These are phyloP conservation scores for Platysteira castanea DNA, from an alignment of 2,113 vertebrate genomes.

Conservation along the genomic window DNA sequence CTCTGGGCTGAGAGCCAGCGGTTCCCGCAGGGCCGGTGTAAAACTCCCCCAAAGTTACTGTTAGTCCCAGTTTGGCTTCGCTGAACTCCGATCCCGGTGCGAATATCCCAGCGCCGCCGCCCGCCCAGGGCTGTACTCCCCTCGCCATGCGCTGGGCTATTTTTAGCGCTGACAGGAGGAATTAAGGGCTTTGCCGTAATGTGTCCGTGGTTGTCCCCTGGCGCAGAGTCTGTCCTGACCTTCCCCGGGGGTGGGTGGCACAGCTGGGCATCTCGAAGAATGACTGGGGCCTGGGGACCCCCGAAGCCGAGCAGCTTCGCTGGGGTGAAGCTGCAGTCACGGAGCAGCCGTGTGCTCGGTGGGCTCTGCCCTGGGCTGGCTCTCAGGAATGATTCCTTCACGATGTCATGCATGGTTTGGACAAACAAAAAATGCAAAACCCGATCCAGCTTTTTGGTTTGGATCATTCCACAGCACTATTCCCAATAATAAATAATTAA, in stretches of 20 bases:
- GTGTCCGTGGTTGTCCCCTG: neutral
- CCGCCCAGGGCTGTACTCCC: neutral
- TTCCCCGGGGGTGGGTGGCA: neutral
- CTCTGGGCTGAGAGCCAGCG: neutral
- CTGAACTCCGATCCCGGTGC: neutral
- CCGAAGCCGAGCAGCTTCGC: accelerated
- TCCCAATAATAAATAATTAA: neutral
- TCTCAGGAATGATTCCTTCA: neutral
- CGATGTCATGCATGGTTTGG: neutral
- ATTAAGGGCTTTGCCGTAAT: neutral
- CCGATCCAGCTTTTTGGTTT: neutral
- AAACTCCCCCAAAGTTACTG: neutral
- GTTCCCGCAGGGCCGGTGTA: neutral
- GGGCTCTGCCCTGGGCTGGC: neutral
- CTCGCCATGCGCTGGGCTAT: neutral
- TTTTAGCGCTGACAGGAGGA: neutral
- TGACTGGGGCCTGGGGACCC: neutral
- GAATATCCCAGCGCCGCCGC: neutral
- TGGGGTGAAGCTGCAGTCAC: accelerated
- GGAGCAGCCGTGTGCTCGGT: accelerated
- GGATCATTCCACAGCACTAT: accelerated
- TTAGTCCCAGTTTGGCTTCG: neutral
- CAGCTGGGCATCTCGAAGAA: neutral
- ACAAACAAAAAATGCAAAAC: neutral
- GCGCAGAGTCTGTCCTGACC: neutral